These are phyloP conservation scores for Vidua macroura DNA, from an alignment of 2,113 vertebrate species.

Conservation along the genomic window DNA sequence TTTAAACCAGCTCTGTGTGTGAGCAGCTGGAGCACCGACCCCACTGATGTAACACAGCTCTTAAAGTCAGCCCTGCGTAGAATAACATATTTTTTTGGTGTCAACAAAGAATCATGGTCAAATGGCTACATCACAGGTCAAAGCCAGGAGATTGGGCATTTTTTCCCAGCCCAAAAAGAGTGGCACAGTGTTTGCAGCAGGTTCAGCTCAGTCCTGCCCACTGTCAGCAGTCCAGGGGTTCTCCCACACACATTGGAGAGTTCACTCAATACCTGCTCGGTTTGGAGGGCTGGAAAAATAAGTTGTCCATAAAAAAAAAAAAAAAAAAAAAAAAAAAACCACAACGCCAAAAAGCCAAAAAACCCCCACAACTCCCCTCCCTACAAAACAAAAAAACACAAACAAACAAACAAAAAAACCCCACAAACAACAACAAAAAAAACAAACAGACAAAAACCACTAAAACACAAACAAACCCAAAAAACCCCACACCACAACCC, in stretches of 20 bases:
- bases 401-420: too few relatives aligned
- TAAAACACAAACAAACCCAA: too few relatives aligned
- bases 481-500: too few relatives aligned
- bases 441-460: background rate
- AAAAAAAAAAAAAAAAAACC: background rate
- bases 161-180: background rate
- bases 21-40: background rate
- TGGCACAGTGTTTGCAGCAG: background rate
- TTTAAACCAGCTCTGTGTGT: background rate
- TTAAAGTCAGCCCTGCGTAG: background rate
- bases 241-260: rapidly evolving
- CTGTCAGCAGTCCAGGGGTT: rapidly evolving
- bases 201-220: background rate
- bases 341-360: too few relatives aligned
- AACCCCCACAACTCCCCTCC: too few relatives aligned
- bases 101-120: background rate
- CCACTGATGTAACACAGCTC: background rate
- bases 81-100: background rate
- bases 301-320: background rate
- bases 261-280: background rate
- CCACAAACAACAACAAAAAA: background rate
- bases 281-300: background rate
- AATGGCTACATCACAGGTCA: background rate
- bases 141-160: background rate
- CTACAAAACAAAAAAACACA: too few relatives aligned